Conservation (phyloP, 2,797 vertebrate genomes). For the Enoplosus armatus region DNA sequence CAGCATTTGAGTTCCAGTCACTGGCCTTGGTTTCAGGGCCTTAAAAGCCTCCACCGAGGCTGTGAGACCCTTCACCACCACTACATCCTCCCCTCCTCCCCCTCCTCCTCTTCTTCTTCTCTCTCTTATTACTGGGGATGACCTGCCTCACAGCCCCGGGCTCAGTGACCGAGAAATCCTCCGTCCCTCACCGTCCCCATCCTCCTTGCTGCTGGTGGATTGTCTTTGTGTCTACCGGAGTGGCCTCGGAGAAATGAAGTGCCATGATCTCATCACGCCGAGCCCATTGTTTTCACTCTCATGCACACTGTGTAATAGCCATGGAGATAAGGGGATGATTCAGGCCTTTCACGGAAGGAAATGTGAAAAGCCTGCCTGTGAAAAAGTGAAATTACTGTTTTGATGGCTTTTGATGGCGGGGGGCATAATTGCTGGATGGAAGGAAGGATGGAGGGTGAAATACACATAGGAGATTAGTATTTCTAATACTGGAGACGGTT, state of each 20-base stretch:
- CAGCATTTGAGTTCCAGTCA: constrained; percentile 71
- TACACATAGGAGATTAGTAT: constrained; percentile 75
- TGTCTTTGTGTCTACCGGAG: constrained; percentile 70
- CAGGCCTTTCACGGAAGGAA: constrained; percentile 76
- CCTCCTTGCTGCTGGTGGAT: constrained; percentile 62
- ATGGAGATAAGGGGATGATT: constrained; percentile 82
- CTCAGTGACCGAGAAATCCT: constrained; percentile 76
- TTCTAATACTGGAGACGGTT: constrained; percentile 67
- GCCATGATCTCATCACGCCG: constrained; percentile 78
- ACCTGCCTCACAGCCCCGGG: constrained; percentile 66
- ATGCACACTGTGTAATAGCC: constrained; percentile 79
- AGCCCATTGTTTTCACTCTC: constrained; percentile 81
- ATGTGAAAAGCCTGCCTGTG: constrained; percentile 72
- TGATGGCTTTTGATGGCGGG: constrained; percentile 82
- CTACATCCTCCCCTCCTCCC: constrained; percentile 11
- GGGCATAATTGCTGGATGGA: constrained; percentile 82
- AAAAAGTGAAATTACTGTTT: constrained; percentile 83
- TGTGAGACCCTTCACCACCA: constrained; percentile 40
- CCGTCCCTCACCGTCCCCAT: constrained; percentile 35
- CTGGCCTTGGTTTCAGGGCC: constrained; percentile 64
- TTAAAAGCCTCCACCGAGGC: constrained; percentile 46
- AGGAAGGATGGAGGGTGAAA: constrained; percentile 82
- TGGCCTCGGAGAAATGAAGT: constrained; percentile 75
- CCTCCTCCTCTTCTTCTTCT: constrained; percentile 9
- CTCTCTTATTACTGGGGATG: constrained; percentile 69